Conservation (phyloP, 2,888 invertebrate genomes). For the Scrobipalpa costella region DNA sequence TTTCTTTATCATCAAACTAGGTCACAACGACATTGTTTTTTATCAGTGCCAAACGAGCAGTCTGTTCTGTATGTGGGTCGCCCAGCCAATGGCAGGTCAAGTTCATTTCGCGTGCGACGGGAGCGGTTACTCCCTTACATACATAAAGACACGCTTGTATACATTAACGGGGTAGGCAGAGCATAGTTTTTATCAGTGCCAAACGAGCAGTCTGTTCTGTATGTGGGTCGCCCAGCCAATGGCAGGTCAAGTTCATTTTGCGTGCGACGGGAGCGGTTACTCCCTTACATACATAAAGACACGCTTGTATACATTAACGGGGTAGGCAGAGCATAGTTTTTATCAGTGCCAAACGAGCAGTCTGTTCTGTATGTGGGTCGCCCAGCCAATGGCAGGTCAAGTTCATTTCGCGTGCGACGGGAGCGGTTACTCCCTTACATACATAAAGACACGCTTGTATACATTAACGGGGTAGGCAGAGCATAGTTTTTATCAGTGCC, state of each 20-base stretch:
- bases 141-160: too few species aligned
- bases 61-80: conserved; percentile 41
- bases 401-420: conserved; percentile 43
- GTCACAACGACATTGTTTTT: conserved; percentile 32
- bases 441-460: too few species aligned
- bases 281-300: too few species aligned
- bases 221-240: conserved; percentile 45
- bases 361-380: conserved; percentile 41
- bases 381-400: conserved; percentile 54
- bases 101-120: conserved; percentile 43
- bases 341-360: conserved; percentile 47
- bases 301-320: too few species aligned
- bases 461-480: too few species aligned
- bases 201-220: conserved; percentile 40
- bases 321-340: too few species aligned
- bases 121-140: conserved; percentile 21
- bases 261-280: conserved; percentile 27
- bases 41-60: conserved; percentile 47
- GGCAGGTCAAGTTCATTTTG: conserved; percentile 58
- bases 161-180: too few species aligned
- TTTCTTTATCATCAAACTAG: conserved; percentile 37
- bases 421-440: conserved; percentile 21
- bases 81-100: conserved; percentile 54
- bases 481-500: conserved; percentile 46
- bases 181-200: conserved; percentile 46